Conservation (phyloP, 2,113 vertebrate genomes). For the Leucosticte australis region DNA sequence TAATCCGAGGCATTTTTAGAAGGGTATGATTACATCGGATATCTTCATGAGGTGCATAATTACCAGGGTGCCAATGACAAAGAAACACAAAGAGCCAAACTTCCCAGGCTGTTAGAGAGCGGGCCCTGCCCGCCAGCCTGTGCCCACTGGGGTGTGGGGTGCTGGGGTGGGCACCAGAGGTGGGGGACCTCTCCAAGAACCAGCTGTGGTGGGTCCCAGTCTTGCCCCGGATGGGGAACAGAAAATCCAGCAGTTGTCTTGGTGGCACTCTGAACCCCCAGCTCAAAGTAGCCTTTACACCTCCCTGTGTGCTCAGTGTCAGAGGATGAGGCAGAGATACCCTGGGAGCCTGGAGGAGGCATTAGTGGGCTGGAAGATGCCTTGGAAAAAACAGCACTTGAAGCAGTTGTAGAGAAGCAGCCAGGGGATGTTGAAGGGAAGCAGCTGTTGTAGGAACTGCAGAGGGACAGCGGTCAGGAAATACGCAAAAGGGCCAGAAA, state of each 20-base stretch:
- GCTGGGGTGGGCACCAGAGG: background rate
- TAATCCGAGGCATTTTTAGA: slow-evolving; percentile 80
- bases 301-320: accelerated
- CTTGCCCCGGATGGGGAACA: accelerated
- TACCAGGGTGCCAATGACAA: slow-evolving; percentile 54
- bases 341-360: background rate
- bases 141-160: accelerated
- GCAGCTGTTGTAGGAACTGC: too few relatives aligned
- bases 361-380: background rate
- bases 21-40: slow-evolving; percentile 72
- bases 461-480: background rate
- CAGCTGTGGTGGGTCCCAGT: background rate
- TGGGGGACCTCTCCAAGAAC: background rate
- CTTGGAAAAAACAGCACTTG: background rate
- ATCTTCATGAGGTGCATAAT: slow-evolving; percentile 74
- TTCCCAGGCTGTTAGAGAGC: background rate
- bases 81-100: slow-evolving; percentile 59
- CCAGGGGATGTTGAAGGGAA: background rate
- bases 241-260: background rate
- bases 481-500: accelerated
- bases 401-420: background rate
- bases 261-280: background rate
- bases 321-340: background rate
- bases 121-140: accelerated
- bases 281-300: too few relatives aligned